These are phyloP conservation scores for Spisula subtruncata DNA, from an alignment of 2,888 invertebrate genomes.

Conservation along the genomic window DNA sequence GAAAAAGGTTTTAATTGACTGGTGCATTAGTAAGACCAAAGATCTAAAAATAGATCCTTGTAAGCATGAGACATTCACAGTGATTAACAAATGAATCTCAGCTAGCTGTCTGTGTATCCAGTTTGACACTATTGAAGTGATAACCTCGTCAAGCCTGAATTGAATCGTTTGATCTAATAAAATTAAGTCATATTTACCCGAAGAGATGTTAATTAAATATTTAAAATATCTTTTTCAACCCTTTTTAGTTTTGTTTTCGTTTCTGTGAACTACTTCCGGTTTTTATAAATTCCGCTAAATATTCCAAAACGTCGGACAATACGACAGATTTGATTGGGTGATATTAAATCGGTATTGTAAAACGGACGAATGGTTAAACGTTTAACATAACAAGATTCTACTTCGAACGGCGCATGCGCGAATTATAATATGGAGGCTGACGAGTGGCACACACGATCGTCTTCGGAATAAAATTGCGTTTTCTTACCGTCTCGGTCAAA, in stretches of 20 bases:
- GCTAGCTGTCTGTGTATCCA: too few species aligned
- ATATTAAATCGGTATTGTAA: not conserved
- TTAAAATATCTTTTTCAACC: not conserved
- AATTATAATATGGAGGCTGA: conserved; percentile 71
- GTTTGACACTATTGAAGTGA: too few species aligned
- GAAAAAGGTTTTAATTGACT: too few species aligned
- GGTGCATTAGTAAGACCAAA: too few species aligned
- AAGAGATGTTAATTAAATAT: too few species aligned
- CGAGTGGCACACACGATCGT: conserved; percentile 48
- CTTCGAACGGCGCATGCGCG: conserved; percentile 60
- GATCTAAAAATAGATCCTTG: too few species aligned
- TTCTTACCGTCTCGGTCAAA: not conserved
- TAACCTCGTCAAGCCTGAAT: too few species aligned
- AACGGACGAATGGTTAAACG: not conserved
- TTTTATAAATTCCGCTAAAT: conserved; percentile 57
- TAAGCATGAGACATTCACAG: too few species aligned
- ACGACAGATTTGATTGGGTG: conserved; percentile 29
- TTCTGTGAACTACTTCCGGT: conserved; percentile 47
- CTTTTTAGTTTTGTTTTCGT: conserved; percentile 36
- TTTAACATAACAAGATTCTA: not conserved
- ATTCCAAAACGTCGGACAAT: not conserved
- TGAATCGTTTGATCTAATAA: too few species aligned
- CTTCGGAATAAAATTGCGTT: conserved; percentile 12
- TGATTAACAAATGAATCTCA: too few species aligned
- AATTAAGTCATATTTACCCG: too few species aligned